phyloP scores from a whole-genome alignment of 2,113 vertebrate genomes.

The Scomber scombrus region DNA sequence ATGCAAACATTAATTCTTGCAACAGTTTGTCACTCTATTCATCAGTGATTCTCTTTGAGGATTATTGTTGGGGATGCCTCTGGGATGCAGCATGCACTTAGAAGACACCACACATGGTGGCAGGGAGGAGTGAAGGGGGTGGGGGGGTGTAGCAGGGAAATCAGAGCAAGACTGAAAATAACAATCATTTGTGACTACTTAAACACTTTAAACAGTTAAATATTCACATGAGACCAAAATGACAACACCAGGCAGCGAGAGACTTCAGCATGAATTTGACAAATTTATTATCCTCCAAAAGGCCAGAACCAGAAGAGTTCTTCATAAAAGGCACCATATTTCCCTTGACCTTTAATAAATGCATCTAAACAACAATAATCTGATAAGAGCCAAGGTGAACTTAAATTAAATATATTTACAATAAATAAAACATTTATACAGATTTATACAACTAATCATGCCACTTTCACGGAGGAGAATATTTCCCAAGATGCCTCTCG shows the following conservation, averaged over 20 bases:
- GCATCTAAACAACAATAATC: slow-evolving; percentile 70
- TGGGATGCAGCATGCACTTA: slow-evolving; percentile 61
- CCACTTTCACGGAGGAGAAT: slow-evolving; percentile 55
- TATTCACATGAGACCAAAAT: slow-evolving; percentile 20
- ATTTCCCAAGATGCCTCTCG: slow-evolving; percentile 59
- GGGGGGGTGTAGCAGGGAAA: slow-evolving; percentile 2
- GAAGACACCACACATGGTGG: slow-evolving; percentile 51
- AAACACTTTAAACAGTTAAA: slow-evolving; percentile 24
- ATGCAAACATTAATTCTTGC: slow-evolving; percentile 71
- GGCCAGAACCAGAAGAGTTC: slow-evolving; percentile 58
- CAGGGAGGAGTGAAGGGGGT: not conserved
- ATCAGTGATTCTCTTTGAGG: slow-evolving; percentile 84
- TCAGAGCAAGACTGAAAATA: slow-evolving; percentile 34
- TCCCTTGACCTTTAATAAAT: slow-evolving; percentile 72
- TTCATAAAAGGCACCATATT: slow-evolving; percentile 84
- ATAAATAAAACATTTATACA: slow-evolving; percentile 86
- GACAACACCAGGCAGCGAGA: slow-evolving; percentile 33
- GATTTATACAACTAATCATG: slow-evolving; percentile 74
- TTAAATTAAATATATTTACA: slow-evolving; percentile 89
- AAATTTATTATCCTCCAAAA: slow-evolving; percentile 81
- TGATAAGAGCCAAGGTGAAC: slow-evolving; percentile 67
- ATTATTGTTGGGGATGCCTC: slow-evolving; percentile 72
- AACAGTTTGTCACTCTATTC: slow-evolving; percentile 75
- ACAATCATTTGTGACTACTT: slow-evolving; percentile 34
- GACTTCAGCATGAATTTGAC: slow-evolving; percentile 71